These are phyloP conservation scores for Sphecodes monilicornis DNA, from an alignment of 2,888 invertebrate species.

Conservation along the genomic window DNA sequence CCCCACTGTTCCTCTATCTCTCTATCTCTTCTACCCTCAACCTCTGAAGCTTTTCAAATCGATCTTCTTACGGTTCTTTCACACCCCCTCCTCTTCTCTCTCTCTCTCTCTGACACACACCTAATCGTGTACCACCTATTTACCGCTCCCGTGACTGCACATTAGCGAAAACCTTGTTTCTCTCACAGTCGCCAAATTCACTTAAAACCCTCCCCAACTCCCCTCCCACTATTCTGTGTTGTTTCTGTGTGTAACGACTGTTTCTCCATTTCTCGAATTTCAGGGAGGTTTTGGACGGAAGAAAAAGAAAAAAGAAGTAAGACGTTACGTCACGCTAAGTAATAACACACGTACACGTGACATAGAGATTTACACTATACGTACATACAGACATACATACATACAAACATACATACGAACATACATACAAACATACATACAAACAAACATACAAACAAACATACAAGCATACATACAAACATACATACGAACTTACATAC, in stretches of 20 bases:
- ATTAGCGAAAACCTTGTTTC: conserved; percentile 44
- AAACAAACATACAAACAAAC: background rate
- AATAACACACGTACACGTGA: conserved; percentile 64
- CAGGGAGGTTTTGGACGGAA: conserved; percentile 97
- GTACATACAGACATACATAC: conserved; percentile 6
- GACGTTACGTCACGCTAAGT: conserved; percentile 86
- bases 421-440: background rate
- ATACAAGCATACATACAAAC: background rate
- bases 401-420: background rate
- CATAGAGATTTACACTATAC: conserved; percentile 6
- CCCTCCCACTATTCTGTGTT: conserved; percentile 67
- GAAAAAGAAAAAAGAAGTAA: conserved; percentile 99
- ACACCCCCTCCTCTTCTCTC: background rate
- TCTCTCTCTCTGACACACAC: background rate
- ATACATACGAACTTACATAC: background rate
- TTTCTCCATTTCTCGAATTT: conserved; percentile 86
- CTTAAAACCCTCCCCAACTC: background rate
- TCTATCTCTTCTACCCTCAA: conserved; percentile 13
- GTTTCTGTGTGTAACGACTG: conserved; percentile 84
- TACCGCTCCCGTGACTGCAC: conserved; percentile 25
- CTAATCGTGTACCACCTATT: conserved; percentile 13
- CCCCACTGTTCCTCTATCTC: background rate
- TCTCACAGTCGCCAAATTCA: conserved; percentile 16
- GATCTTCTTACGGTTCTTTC: conserved; percentile 7
- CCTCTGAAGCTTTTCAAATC: conserved; percentile 27